Percentiles rank a stretch among this genome's conserved stretches.
Evolutionary conservation across 1,140 invertebrate species (phyloP).

Genomic region (Tetranychus urticae): DNA sequence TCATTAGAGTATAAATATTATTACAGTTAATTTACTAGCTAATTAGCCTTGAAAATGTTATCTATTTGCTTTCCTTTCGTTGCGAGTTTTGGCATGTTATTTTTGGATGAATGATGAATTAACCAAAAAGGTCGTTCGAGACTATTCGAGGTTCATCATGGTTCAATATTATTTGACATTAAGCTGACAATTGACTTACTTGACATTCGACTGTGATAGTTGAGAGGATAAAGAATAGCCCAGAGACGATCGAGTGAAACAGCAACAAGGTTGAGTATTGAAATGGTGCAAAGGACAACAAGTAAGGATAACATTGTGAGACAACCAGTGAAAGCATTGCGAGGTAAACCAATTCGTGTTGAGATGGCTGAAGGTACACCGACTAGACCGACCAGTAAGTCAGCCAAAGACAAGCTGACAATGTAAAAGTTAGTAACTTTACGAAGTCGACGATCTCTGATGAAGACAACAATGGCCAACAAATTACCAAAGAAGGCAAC

Average conservation of each 20-base stretch:
- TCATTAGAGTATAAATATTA: no score
- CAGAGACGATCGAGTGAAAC: constrained; percentile 74
- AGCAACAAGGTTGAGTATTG: constrained; percentile 68
- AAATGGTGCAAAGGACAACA: constrained; percentile 66
- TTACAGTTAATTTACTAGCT: no score
- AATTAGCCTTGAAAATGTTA: no score
- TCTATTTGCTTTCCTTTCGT: no score
- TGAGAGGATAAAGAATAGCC: constrained; percentile 71
- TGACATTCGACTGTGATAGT: constrained; percentile 58
- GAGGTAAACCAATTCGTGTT: constrained; percentile 44
- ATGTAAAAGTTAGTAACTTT: constrained; percentile 74
- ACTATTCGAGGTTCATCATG: not conserved
- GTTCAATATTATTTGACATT: not conserved
- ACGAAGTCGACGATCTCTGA: constrained; percentile 42
- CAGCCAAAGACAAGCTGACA: constrained; percentile 57
- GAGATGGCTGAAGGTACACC: constrained; percentile 64
- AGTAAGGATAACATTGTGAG: constrained; percentile 63
- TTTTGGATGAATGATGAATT: no score
- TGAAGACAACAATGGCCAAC: constrained; percentile 58
- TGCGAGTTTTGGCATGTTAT: no score
- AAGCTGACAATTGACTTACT: constrained; percentile 26
- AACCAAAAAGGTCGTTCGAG: no score
- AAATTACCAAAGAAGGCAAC: constrained; percentile 55
- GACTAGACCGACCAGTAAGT: constrained; percentile 37
- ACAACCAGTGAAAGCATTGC: constrained; percentile 43